Evolutionary conservation across 2,113 vertebrate genomes (phyloP).

Genomic region (Tragelaphus strepsiceros): DNA sequence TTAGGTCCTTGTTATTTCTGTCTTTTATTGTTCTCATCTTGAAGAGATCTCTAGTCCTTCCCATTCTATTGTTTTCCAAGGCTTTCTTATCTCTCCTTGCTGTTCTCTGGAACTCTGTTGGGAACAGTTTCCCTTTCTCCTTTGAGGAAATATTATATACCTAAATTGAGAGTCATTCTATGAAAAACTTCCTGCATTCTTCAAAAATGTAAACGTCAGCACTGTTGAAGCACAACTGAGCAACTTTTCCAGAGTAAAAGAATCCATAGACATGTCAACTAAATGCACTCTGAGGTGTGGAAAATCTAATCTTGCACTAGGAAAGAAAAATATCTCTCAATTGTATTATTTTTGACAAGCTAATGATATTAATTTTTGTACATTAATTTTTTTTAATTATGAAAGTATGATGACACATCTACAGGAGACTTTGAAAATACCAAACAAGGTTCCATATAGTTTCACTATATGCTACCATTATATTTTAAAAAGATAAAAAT

Average conservation of each 20-base stretch:
- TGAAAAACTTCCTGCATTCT: not conserved
- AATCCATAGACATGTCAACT: not conserved
- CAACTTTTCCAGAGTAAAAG: not conserved
- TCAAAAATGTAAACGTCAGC: not conserved
- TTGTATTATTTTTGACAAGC: not conserved
- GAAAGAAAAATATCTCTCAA: not conserved
- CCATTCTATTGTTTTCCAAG: not conserved
- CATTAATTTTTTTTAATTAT: not conserved
- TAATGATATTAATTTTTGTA: not conserved
- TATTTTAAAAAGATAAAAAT: not conserved
- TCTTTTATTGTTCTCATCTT: not conserved
- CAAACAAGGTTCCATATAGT: not conserved
- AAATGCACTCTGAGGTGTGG: not conserved
- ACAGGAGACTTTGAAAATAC: not conserved
- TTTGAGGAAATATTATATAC: not conserved
- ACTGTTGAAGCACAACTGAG: not conserved
- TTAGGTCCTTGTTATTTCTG: not conserved
- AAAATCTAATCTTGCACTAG: not conserved
- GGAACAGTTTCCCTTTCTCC: not conserved
- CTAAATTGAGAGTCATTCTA: not conserved
- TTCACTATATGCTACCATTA: not conserved
- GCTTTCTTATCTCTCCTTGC: not conserved
- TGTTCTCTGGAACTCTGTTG: not conserved
- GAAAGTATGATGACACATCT: not conserved
- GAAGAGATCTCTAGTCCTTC: not conserved